These are phyloP conservation scores for Agapornis roseicollis DNA, from an alignment of 2,113 vertebrate species.

Conservation along the genomic window DNA sequence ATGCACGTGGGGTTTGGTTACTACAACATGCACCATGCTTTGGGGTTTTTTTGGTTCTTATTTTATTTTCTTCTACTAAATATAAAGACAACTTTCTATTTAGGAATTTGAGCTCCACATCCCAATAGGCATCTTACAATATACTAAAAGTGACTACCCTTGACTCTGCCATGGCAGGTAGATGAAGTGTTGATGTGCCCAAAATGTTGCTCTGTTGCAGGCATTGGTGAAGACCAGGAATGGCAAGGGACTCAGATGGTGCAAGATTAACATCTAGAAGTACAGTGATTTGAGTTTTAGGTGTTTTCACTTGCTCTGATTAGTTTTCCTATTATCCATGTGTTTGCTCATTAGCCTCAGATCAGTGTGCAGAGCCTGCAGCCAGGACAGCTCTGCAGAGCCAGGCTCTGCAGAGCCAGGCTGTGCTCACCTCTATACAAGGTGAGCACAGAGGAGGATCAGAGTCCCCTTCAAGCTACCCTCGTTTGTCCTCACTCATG, in stretches of 20 bases:
- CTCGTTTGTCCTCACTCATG: neutral
- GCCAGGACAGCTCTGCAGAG: neutral
- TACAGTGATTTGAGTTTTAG: neutral
- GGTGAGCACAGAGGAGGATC: neutral
- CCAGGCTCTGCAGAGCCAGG: neutral
- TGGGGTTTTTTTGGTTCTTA: neutral
- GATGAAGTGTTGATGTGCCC: neutral
- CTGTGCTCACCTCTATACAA: fast-evolving
- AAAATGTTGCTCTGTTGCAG: neutral
- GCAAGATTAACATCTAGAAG: neutral
- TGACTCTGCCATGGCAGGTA: neutral
- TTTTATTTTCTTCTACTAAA: neutral
- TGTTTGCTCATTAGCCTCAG: neutral
- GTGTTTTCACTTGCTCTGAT: neutral
- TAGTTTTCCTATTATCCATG: neutral
- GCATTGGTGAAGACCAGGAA: neutral
- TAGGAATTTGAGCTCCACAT: neutral
- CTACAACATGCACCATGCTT: neutral
- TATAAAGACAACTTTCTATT: neutral
- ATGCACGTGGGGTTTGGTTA: neutral
- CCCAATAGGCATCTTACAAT: neutral
- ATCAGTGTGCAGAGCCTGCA: neutral
- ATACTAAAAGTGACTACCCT: too few relatives aligned
- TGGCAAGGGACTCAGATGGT: neutral
- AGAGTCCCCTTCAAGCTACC: neutral